phyloP scores from a whole-genome alignment of 2,797 vertebrate species.

The Enteromius radiatus region DNA sequence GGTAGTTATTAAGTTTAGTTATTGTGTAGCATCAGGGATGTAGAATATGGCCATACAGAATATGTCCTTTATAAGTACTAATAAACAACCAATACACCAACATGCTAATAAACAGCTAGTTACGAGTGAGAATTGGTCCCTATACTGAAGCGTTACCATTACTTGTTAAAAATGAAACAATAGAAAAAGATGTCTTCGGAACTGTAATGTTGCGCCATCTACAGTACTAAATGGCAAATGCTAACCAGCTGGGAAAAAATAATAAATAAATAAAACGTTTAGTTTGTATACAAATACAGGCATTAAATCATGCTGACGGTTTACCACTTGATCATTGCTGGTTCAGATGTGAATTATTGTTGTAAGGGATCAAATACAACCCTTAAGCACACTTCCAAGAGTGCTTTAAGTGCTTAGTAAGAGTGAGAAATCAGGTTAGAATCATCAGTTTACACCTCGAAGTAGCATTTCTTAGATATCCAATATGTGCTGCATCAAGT shows the following conservation, averaged over 20 bases:
- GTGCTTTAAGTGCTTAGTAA: constrained; percentile 52
- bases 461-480: constrained; percentile 56
- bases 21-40: neutral
- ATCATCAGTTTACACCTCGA: constrained; percentile 56
- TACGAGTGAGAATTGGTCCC: neutral
- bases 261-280: neutral
- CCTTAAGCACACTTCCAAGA: constrained; percentile 45
- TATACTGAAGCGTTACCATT: neutral
- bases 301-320: constrained; percentile 15
- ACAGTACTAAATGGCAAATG: neutral
- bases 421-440: constrained; percentile 46
- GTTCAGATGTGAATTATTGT: constrained; percentile 24
- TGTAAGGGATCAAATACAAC: constrained; percentile 42
- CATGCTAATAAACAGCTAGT: neutral
- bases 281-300: neutral
- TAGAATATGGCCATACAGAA: neutral
- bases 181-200: neutral
- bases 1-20: neutral
- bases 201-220: neutral
- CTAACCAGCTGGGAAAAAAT: neutral
- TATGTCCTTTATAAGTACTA: neutral
- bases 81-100: neutral
- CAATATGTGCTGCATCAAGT: constrained; percentile 56
- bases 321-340: constrained; percentile 16
- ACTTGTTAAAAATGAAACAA: neutral